phyloP scores from a whole-genome alignment of 2,888 invertebrate species.

The Bhutanitis thaidina region DNA sequence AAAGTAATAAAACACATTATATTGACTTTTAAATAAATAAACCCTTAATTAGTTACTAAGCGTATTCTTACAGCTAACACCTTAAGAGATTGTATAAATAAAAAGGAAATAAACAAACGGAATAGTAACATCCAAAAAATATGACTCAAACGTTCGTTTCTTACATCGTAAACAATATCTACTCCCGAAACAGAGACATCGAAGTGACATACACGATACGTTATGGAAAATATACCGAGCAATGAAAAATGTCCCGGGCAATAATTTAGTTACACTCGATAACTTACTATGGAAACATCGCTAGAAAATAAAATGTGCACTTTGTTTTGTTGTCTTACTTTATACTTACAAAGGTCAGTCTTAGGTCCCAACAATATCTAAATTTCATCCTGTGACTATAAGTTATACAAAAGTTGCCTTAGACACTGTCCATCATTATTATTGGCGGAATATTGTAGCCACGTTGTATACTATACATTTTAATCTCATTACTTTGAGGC shows the following conservation, averaged over 20 bases:
- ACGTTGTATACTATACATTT: no score
- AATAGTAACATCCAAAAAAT: slow-evolving; percentile 36
- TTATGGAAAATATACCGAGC: neutral
- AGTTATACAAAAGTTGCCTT: no score
- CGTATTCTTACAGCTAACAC: slow-evolving; percentile 64
- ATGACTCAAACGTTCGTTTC: slow-evolving; percentile 36
- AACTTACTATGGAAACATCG: no score
- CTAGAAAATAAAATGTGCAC: no score
- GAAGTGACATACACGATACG: neutral
- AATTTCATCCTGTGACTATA: no score
- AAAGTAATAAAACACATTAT: slow-evolving; percentile 72
- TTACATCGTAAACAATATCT: slow-evolving; percentile 16
- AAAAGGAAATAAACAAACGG: slow-evolving; percentile 55
- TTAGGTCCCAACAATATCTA: no score
- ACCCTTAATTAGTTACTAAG: slow-evolving; percentile 62
- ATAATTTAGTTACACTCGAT: no score
- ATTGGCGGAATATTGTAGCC: no score
- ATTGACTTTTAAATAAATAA: slow-evolving; percentile 79
- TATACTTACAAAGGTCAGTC: no score
- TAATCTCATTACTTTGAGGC: no score
- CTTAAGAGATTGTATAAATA: slow-evolving; percentile 53
- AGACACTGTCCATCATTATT: no score
- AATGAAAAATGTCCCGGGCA: neutral
- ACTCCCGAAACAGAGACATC: neutral
- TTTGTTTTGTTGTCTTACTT: no score